Conservation (phyloP, 2,888 invertebrate species). For the Mayetiola destructor region DNA sequence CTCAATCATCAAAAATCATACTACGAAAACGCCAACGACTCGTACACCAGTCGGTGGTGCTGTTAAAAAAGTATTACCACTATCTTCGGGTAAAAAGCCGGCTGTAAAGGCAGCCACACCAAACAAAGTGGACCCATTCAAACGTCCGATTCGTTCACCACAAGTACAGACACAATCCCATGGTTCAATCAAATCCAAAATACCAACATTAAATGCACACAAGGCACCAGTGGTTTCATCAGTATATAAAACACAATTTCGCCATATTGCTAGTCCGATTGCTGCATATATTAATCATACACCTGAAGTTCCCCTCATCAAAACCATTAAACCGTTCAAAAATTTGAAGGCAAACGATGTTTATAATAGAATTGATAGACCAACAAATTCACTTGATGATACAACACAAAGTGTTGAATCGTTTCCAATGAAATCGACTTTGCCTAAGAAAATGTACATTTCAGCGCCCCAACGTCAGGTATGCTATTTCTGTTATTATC, state of each 20-base stretch:
- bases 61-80: not conserved
- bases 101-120: not conserved
- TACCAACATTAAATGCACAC: not conserved
- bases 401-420: slow-evolving; percentile 1
- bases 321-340: slow-evolving; percentile 24
- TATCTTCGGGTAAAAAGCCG: not conserved
- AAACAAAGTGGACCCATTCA: not conserved
- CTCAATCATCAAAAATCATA: not conserved
- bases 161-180: not conserved
- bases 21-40: not conserved
- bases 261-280: slow-evolving; percentile 34
- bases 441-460: slow-evolving; percentile 33
- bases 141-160: no score
- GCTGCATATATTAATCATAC: slow-evolving; percentile 35
- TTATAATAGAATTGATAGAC: not conserved
- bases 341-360: slow-evolving; percentile 12
- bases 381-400: not conserved
- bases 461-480: slow-evolving; percentile 30
- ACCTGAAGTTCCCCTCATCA: slow-evolving; percentile 29
- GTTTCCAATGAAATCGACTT: not conserved
- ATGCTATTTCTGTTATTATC: slow-evolving; percentile 18
- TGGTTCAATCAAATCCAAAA: not conserved
- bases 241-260: slow-evolving; percentile 20
- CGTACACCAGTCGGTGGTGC: not conserved
- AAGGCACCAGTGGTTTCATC: not conserved